Conservation (phyloP, 2,797 vertebrate genomes). For the Knipowitschia caucasica region DNA sequence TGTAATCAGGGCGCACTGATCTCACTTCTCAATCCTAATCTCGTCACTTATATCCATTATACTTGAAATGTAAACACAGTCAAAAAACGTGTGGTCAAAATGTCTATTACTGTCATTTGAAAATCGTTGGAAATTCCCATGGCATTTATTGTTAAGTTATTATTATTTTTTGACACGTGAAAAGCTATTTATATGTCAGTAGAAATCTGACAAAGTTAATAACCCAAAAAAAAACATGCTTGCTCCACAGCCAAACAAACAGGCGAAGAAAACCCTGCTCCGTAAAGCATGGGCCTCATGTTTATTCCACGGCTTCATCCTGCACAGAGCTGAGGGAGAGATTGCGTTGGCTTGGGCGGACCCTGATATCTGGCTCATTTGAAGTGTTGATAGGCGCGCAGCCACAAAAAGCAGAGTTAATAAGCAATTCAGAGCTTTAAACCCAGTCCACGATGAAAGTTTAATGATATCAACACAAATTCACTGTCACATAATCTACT, state of each 20-base stretch:
- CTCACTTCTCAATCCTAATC: too few species aligned
- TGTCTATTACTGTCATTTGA: too few species aligned
- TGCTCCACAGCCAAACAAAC: background rate
- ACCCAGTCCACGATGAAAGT: slow-evolving; percentile 67
- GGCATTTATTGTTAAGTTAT: too few species aligned
- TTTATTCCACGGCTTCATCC: slow-evolving; percentile 27
- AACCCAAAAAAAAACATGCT: too few species aligned
- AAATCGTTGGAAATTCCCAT: too few species aligned
- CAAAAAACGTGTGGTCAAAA: too few species aligned
- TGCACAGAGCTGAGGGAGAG: slow-evolving; percentile 14
- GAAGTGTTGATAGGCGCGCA: slow-evolving; percentile 70
- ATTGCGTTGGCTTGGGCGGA: slow-evolving; percentile 6
- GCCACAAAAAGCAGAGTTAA: slow-evolving; percentile 67
- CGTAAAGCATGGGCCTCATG: background rate
- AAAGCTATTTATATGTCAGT: too few species aligned
- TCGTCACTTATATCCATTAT: too few species aligned
- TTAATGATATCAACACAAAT: slow-evolving; percentile 77
- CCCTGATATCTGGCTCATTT: slow-evolving; percentile 64
- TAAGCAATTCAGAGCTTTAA: slow-evolving; percentile 76
- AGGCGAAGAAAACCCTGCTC: slow-evolving; percentile 5
- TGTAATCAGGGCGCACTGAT: too few species aligned
- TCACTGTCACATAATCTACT: slow-evolving; percentile 69
- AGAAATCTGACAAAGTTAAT: too few species aligned
- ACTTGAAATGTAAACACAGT: too few species aligned
- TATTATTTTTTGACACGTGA: too few species aligned